Conservation (phyloP, 35 echinoderm and acorn worm genomes). For the Hemicentrotus pulcherrimus region DNA sequence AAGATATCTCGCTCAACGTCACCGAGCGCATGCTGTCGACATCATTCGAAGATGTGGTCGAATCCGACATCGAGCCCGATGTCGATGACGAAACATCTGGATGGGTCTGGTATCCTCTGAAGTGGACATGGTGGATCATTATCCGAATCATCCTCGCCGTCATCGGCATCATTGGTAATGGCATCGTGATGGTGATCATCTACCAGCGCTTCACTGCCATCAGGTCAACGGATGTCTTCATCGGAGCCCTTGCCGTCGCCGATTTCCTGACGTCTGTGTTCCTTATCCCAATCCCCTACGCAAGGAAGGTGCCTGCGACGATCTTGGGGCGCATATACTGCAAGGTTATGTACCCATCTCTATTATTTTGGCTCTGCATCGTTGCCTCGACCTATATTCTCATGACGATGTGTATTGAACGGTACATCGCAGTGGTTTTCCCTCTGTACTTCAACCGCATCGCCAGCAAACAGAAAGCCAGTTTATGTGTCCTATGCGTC, state of each 20-base stretch:
- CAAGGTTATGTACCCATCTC: constrained; percentile 47
- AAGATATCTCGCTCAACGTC: not conserved
- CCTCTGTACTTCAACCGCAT: constrained; percentile 51
- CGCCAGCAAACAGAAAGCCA: constrained; percentile 54
- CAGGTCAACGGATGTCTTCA: constrained; percentile 38
- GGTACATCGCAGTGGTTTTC: constrained; percentile 57
- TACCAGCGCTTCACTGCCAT: constrained; percentile 14
- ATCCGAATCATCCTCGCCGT: not conserved
- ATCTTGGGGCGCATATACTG: constrained; percentile 54
- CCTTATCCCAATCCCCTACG: constrained; percentile 52
- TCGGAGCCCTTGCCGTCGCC: constrained; percentile 55
- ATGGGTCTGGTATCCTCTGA: constrained; percentile 32
- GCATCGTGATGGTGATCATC: constrained; percentile 20
- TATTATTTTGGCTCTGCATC: constrained; percentile 61
- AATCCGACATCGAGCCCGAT: not conserved
- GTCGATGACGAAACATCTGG: not conserved
- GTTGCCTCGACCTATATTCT: constrained; percentile 60
- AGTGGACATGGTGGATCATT: constrained; percentile 17
- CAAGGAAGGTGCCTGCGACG: not conserved
- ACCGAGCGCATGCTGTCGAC: not conserved
- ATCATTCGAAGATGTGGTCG: not conserved
- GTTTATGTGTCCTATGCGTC: constrained; percentile 18
- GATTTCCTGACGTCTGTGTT: constrained; percentile 60
- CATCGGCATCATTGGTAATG: not conserved
- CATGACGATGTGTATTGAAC: constrained; percentile 60